A percentile compares a stretch with the other conserved stretches of the same genome.
These are phyloP conservation scores for Neoseiulus cucumeris DNA, from an alignment of 1,140 invertebrate species.

Conservation along the genomic window DNA sequence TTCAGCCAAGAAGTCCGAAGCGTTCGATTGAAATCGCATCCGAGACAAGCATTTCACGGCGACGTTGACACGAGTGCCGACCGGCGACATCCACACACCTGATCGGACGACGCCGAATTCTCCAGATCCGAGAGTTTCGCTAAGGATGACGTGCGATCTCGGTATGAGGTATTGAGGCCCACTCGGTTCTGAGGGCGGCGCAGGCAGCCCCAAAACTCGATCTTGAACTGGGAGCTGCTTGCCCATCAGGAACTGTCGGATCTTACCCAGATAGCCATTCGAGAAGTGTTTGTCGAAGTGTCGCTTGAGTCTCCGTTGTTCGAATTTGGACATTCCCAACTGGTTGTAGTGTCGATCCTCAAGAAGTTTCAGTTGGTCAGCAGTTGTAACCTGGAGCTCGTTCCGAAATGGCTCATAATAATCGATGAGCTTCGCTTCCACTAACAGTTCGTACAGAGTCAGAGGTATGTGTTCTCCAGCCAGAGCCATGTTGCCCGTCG, in stretches of 20 bases:
- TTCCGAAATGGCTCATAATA: conserved; percentile 53
- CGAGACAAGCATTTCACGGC: conserved; percentile 88
- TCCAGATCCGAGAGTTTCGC: conserved; percentile 81
- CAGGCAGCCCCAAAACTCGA: not conserved
- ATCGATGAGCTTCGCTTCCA: conserved; percentile 70
- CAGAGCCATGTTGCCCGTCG: too few relatives aligned
- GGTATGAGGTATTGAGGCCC: conserved; percentile 77
- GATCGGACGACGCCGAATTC: conserved; percentile 96
- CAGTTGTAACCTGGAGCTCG: conserved; percentile 38
- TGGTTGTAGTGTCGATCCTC: conserved; percentile 70
- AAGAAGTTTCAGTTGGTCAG: conserved; percentile 92
- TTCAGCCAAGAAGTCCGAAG: conserved; percentile 89
- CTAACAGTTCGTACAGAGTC: conserved; percentile 67
- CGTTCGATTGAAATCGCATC: conserved; percentile 83
- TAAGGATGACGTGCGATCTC: conserved; percentile 71
- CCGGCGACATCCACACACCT: conserved; percentile 84
- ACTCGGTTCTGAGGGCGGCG: not conserved
- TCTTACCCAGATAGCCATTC: conserved; percentile 72
- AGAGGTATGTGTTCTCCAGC: conserved; percentile 25
- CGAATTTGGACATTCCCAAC: conserved; percentile 85
- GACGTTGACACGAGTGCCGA: conserved; percentile 77
- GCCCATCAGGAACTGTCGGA: conserved; percentile 41
- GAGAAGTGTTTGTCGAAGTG: conserved; percentile 72
- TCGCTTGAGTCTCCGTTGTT: conserved; percentile 75
- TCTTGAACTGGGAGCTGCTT: not conserved